Percentiles rank a stretch among this genome's conserved stretches.
Conservation (phyloP, 1,140 invertebrate species). For the Drosophila miranda region DNA sequence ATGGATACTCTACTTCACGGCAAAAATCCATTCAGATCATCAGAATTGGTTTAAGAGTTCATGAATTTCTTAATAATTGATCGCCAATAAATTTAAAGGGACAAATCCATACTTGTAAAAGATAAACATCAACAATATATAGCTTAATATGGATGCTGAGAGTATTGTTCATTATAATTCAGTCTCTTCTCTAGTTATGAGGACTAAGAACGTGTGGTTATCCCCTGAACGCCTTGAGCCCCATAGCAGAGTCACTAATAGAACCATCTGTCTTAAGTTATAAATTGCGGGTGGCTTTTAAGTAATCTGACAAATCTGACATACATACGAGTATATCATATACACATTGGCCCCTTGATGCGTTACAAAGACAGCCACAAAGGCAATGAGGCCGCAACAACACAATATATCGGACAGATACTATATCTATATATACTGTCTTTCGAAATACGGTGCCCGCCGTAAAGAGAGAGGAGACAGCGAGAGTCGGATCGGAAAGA, state of each 20-base stretch:
- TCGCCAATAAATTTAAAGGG: no score
- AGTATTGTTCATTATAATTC: no score
- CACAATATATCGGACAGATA: conserved; percentile 31
- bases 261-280: conserved; percentile 6
- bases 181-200: no score
- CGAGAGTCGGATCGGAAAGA: no score
- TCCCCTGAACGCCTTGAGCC: no score
- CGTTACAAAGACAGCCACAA: conserved; percentile 35
- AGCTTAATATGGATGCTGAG: no score
- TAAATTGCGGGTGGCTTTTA: conserved; percentile 14
- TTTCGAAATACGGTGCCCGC: conserved; percentile 33
- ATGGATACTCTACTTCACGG: conserved; percentile 5
- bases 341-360: background rate
- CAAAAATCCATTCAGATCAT: no score
- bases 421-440: conserved; percentile 29
- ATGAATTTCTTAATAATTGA: no score
- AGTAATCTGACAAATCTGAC: conserved; percentile 21
- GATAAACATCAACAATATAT: no score
- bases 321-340: background rate
- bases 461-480: conserved; percentile 6
- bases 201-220: no score
- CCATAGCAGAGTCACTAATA: background rate
- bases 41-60: no score
- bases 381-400: conserved; percentile 17
- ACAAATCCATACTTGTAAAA: no score